phyloP scores from a whole-genome alignment of 2,797 vertebrate species.

The Trachops cirrhosus region DNA sequence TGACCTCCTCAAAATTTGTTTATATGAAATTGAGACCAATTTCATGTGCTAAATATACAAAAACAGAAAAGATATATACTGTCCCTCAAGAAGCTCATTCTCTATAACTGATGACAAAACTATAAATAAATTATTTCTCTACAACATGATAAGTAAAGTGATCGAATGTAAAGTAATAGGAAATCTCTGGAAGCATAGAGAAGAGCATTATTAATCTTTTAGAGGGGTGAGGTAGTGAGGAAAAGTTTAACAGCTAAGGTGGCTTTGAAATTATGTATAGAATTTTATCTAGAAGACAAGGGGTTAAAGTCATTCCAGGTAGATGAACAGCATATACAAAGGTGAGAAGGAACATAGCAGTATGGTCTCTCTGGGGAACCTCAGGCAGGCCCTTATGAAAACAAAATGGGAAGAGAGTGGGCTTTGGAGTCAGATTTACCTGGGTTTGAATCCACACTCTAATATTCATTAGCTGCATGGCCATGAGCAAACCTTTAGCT shows the following conservation, averaged over 20 bases:
- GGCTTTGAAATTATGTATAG: neutral
- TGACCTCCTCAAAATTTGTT: neutral
- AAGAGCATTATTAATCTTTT: neutral
- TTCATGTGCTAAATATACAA: neutral
- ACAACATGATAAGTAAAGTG: neutral
- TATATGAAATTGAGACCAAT: neutral
- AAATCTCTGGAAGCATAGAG: neutral
- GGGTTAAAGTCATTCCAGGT: neutral
- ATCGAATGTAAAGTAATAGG: neutral
- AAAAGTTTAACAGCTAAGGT: neutral
- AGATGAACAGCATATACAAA: neutral
- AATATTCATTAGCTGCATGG: neutral
- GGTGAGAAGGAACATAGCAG: neutral
- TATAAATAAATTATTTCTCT: neutral
- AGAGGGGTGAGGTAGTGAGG: neutral
- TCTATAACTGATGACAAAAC: neutral
- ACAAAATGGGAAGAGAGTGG: neutral
- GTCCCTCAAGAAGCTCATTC: neutral
- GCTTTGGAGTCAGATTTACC: neutral
- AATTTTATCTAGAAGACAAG: neutral
- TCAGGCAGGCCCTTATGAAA: neutral
- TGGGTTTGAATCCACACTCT: neutral
- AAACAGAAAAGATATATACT: neutral
- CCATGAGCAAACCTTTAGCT: neutral
- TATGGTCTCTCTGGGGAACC: neutral